Conservation (phyloP, 2,113 vertebrate species). For the Urocitellus parryii region DNA sequence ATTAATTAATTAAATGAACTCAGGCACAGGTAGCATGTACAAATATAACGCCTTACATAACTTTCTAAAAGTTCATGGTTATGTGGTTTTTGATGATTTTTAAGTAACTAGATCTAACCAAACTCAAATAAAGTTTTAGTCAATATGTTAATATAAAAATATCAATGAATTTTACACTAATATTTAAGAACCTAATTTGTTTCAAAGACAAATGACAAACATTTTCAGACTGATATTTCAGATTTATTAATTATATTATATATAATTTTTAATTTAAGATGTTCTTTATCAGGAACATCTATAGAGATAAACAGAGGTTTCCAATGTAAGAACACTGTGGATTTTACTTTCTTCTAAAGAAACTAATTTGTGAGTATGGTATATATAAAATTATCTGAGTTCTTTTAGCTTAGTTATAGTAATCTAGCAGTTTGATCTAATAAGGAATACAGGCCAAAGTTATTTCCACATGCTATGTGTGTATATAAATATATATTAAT, state of each 20-base stretch:
- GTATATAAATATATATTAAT: too few relatives aligned
- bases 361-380: neutral
- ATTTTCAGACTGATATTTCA: neutral
- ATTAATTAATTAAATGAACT: slow-evolving; percentile 64
- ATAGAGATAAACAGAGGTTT: neutral
- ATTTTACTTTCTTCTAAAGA: slow-evolving; percentile 24
- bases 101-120: neutral
- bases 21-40: neutral
- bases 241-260: slow-evolving; percentile 5
- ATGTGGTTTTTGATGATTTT: slow-evolving; percentile 31
- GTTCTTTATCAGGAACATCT: neutral
- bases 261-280: slow-evolving; percentile 35
- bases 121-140: slow-evolving; percentile 19
- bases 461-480: neutral
- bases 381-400: neutral
- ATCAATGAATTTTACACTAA: neutral
- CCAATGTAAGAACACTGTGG: neutral
- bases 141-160: slow-evolving; percentile 5
- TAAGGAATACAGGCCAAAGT: neutral
- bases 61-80: neutral
- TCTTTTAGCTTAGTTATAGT: neutral
- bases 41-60: neutral
- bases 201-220: neutral
- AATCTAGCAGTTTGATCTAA: neutral
- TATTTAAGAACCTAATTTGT: neutral